A percentile compares a stretch with the other conserved stretches of the same genome.
phyloP scores from a whole-genome alignment of 2,888 invertebrate genomes.

The Pemphredon lugubris region DNA sequence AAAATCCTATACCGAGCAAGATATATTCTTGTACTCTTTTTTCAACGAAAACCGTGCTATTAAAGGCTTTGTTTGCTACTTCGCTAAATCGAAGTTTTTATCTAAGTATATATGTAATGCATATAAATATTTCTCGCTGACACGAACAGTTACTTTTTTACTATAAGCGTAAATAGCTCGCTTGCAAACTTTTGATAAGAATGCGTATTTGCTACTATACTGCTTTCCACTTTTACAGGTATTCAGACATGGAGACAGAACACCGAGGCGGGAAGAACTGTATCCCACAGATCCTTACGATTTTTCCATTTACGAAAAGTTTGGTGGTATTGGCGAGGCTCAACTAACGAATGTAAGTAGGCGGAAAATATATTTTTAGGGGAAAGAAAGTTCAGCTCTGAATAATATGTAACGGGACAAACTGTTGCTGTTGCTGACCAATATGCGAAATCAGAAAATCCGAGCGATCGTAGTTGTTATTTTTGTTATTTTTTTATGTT shows the following conservation, averaged over 20 bases:
- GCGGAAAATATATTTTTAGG: background rate
- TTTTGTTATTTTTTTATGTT: no score
- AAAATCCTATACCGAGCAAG: background rate
- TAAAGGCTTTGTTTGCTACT: no score
- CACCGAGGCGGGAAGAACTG: slow-evolving; percentile 66
- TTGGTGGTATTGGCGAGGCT: slow-evolving; percentile 83
- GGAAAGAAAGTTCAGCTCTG: background rate
- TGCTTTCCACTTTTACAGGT: slow-evolving; percentile 76
- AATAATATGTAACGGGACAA: no score
- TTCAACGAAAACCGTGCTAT: background rate
- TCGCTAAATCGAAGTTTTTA: no score
- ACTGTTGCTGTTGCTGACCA: background rate
- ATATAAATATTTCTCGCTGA: background rate
- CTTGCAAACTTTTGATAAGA: no score
- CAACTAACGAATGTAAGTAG: slow-evolving; percentile 82
- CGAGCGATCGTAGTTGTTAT: no score
- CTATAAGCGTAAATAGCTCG: no score
- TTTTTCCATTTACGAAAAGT: slow-evolving; percentile 81
- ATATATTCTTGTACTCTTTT: background rate
- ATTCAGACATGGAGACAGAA: slow-evolving; percentile 80
- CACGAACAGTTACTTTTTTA: no score
- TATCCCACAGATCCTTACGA: slow-evolving; percentile 82
- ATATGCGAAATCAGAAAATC: no score
- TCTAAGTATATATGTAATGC: no score
- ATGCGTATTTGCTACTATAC: background rate